phyloP scores from a whole-genome alignment of 2,888 invertebrate species.

The Eustalomyia histrio region DNA sequence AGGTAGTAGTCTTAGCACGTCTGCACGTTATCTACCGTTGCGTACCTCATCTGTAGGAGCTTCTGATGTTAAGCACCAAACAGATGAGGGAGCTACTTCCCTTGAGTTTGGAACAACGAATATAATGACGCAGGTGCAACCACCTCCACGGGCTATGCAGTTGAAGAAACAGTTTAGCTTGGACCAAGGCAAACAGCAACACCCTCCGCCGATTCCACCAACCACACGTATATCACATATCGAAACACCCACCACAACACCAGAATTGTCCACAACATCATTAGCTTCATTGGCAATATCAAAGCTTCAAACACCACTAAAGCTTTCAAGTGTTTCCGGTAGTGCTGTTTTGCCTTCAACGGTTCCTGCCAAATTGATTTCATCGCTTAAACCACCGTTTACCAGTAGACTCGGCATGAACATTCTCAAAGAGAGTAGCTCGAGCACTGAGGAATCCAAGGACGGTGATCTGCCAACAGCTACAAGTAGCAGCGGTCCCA shows the following conservation, averaged over 20 bases:
- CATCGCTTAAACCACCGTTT: constrained; percentile 75
- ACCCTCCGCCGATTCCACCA: constrained; percentile 59
- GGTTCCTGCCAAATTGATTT: constrained; percentile 74
- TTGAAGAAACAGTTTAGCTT: constrained; percentile 80
- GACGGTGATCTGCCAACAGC: constrained; percentile 70
- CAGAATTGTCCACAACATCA: constrained; percentile 21
- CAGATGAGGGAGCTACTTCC: constrained; percentile 70
- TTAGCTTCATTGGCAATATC: not conserved
- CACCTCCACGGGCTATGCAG: constrained; percentile 75
- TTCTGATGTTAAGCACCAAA: constrained; percentile 70
- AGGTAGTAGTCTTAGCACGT: constrained; percentile 67
- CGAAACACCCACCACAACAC: constrained; percentile 40
- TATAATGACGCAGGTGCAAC: constrained; percentile 71
- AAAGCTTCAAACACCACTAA: constrained; percentile 40
- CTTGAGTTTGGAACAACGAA: constrained; percentile 70
- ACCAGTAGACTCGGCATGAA: constrained; percentile 77
- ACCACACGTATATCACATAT: constrained; percentile 51
- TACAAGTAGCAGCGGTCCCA: not conserved
- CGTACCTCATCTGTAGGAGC: constrained; percentile 77
- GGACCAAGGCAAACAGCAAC: constrained; percentile 76
- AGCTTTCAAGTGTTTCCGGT: constrained; percentile 54
- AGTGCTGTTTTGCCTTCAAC: constrained; percentile 68
- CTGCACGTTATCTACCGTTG: constrained; percentile 74
- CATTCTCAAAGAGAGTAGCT: constrained; percentile 79
- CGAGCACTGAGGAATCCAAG: constrained; percentile 79